Base-by-base conservation (phyloP, 2,888 invertebrate genomes). In the Neocrepidodera transversa region DNA sequence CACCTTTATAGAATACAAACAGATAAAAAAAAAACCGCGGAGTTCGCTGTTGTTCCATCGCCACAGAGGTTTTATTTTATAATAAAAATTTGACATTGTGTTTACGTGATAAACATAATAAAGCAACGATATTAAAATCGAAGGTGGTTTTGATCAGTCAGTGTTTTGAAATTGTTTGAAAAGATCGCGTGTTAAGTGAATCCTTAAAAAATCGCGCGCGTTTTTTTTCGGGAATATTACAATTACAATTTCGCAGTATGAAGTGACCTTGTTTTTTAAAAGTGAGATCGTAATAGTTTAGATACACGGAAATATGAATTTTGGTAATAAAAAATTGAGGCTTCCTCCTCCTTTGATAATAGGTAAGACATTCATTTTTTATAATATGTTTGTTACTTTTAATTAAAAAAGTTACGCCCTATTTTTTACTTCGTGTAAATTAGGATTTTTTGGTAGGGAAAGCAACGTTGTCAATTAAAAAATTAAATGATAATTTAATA, bases 331-430 rank as follows among this genome's bases (percentile, higher is more conserved):
- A 13, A 11, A 40, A 1, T 28, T 8, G 11, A 40, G 30, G 5
- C 28, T 51, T 26, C 28, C 51, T 14, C 40, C 51, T n/a, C 51
- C 51, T 4, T 30, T 51, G 28, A 51, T 51, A n/a, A 51, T 51
- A 28, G 51, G 51, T 51, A 40, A 17, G 38, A 16, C 8, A 13
- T 36, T n/a, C n/a, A n/a, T n/a, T n/a, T n/a, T n/a, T n/a, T n/a
- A n/a, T n/a, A n/a, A n/a, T n/a, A n/a, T n/a, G n/a, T n/a, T n/a
- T n/a, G n/a, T n/a, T n/a, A n/a, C n/a, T n/a, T n/a, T n/a, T n/a
- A n/a, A n/a, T n/a, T n/a, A n/a, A n/a, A n/a, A n/a, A n/a, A n/a
- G n/a, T n/a, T n/a, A n/a, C n/a, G n/a, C n/a, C n/a, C n/a, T n/a
- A n/a, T n/a, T n/a, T n/a, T n/a, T n/a, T n/a, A n/a, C n/a, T n/a